Evolutionary conservation across 53 echinoderm and acorn worm species (phyloP).

Genomic region (Antedon mediterranea): DNA sequence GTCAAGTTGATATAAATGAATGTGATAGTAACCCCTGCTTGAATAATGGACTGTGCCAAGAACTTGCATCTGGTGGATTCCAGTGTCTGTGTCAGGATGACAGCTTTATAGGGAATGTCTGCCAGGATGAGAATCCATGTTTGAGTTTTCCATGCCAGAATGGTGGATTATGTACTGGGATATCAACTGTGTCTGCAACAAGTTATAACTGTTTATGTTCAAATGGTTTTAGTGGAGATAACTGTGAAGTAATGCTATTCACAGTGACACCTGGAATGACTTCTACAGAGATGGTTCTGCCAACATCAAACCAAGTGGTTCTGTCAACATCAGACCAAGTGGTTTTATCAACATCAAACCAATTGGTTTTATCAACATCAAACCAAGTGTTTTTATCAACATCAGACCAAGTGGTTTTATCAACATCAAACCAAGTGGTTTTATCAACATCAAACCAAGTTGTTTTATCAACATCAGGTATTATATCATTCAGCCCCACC

Average conservation of each 20-base stretch:
- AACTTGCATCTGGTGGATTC: neutral
- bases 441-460: too few relatives aligned
- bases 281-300: neutral
- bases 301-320: neutral
- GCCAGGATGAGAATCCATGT: constrained; percentile 22
- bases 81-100: neutral
- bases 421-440: neutral
- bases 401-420: too few relatives aligned
- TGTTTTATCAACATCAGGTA: neutral
- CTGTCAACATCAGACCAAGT: too few relatives aligned
- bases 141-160: constrained; percentile 24
- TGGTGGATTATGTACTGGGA: constrained; percentile 30
- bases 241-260: neutral
- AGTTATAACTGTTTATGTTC: neutral
- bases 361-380: too few relatives aligned
- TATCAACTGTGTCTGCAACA: neutral
- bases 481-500: neutral
- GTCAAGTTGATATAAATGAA: constrained; percentile 1
- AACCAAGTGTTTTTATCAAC: too few relatives aligned
- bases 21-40: constrained; percentile 5
- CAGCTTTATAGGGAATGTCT: constrained; percentile 30
- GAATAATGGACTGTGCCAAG: constrained; percentile 4
- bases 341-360: too few relatives aligned
- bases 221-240: neutral
- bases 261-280: neutral